Percentiles rank a stretch among this genome's conserved stretches.
These are phyloP conservation scores for Mercenaria mercenaria DNA, from an alignment of 1,140 invertebrate genomes.

Conservation along the genomic window DNA sequence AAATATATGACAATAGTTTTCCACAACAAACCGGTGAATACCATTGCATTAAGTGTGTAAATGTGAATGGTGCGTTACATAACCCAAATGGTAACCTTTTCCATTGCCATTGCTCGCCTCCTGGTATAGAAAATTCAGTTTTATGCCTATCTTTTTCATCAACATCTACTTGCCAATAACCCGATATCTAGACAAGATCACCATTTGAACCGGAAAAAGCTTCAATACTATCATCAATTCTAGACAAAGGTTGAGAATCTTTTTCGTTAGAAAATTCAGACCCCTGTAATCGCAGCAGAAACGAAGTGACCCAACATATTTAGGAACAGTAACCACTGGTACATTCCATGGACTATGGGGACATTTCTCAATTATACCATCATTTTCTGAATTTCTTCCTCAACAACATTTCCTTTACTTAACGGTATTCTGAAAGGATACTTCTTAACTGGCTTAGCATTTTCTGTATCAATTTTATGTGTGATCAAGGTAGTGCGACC, in stretches of 20 bases:
- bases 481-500: conserved; percentile 40
- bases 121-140: conserved; percentile 12
- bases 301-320: conserved; percentile 78
- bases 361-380: conserved; percentile 59
- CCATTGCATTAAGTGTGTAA: not conserved
- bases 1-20: not conserved
- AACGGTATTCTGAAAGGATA: conserved; percentile 44
- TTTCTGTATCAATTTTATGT: conserved; percentile 64
- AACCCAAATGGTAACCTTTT: conserved; percentile 3
- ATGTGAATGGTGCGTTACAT: conserved; percentile 1
- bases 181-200: conserved; percentile 32
- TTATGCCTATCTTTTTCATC: conserved; percentile 21
- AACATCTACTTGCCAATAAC: conserved; percentile 9
- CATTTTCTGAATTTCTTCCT: conserved; percentile 45
- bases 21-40: not conserved
- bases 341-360: conserved; percentile 41
- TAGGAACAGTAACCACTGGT: not conserved
- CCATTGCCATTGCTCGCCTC: conserved; percentile 10
- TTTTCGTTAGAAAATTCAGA: conserved; percentile 63
- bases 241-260: conserved; percentile 25
- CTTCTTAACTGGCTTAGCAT: conserved; percentile 36
- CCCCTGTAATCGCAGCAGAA: conserved; percentile 87
- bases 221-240: conserved; percentile 27
- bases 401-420: conserved; percentile 8
- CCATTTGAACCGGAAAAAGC: not conserved